A percentile compares a stretch with the other conserved stretches of the same genome.
Evolutionary conservation across 2,888 invertebrate genomes (phyloP).

Genomic region (Hemithea aestivaria): DNA sequence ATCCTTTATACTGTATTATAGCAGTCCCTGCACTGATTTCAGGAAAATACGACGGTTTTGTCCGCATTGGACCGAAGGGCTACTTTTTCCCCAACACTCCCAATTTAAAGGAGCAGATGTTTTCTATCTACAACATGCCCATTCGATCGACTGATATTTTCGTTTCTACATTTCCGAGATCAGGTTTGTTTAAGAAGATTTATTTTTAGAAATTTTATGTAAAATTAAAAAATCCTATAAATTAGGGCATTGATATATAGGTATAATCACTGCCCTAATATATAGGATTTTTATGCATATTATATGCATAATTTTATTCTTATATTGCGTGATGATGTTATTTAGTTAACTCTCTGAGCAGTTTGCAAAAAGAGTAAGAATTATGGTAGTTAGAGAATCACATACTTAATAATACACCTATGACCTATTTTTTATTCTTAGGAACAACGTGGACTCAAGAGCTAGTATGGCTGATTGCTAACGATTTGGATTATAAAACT

Average conservation of each 20-base stretch:
- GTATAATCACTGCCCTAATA: no score
- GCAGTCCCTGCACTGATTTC: constrained; percentile 2
- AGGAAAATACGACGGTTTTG: constrained; percentile 4
- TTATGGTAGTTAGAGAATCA: no score
- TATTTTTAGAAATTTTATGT: no score
- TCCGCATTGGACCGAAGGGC: constrained; percentile 13
- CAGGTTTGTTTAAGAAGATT: constrained; percentile 67
- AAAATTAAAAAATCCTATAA: no score
- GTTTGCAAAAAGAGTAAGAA: no score
- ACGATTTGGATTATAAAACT: constrained; percentile 81
- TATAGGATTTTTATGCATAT: no score
- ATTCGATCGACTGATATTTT: constrained; percentile 80
- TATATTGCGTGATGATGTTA: no score
- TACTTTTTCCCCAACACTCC: constrained; percentile 11
- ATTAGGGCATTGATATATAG: no score
- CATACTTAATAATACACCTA: no score
- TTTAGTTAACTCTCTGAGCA: no score
- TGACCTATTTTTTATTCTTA: no score
- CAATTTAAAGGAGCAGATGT: constrained; percentile 52
- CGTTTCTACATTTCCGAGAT: constrained; percentile 83
- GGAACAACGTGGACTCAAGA: constrained; percentile 78
- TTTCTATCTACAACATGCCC: constrained; percentile 79
- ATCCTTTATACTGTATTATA: neutral
- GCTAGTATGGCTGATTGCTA: constrained; percentile 84
- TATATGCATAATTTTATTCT: no score